Evolutionary conservation across 2,888 invertebrate genomes (phyloP), one percentile per base, ranked within the genome.

Genomic region (Drosophila leonis): DNA sequence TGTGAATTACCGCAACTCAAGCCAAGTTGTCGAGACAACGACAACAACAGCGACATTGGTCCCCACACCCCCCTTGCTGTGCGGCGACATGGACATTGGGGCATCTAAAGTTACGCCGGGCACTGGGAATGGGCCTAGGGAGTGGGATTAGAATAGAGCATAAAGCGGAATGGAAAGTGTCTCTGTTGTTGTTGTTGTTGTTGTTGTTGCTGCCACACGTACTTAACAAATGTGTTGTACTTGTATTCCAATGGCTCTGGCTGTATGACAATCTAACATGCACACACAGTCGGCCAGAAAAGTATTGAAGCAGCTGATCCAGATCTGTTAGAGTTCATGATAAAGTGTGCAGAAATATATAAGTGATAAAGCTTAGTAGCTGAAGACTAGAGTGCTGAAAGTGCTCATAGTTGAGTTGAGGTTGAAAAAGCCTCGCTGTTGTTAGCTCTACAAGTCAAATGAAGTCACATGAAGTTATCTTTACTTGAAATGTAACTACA

Each of bases 1-100:
- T 85, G 82, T 85, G 86, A 85, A 83, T 80, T 77, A 79, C 82
- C 67, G 70, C 76, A 65, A 63, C 64, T 72, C 60, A 71, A 63
- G 64, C 60, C 63, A 65, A 78, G 29, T 20, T 39, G 48, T 13
- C 48, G n/a, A 62, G 66, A 48, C 46, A 39, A 59, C 35, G 63
- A 49, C 51, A 59, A 49, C 46, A 44, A 13, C 18, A 31, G 24
- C 35, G 27, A 60, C 60, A 42, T 41, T 42, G 27, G 33, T 51
- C 44, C 46, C 13, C 6, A 12, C 42, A 20, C 12, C 12, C 33
- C 31, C 44, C 44, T 24, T 13, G 12, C 42, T 12, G 12, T 15
- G 18, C 29, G 1, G 27, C 1, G 37, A 18, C 72, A 59, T 77
- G 72, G 56, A 66, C 75, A 68, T 65, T 63, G 61, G 59, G 42